A percentile compares a stretch with the other conserved stretches of the same genome.
phyloP scores from a whole-genome alignment of 1,140 invertebrate species.

The Apis dorsata region DNA sequence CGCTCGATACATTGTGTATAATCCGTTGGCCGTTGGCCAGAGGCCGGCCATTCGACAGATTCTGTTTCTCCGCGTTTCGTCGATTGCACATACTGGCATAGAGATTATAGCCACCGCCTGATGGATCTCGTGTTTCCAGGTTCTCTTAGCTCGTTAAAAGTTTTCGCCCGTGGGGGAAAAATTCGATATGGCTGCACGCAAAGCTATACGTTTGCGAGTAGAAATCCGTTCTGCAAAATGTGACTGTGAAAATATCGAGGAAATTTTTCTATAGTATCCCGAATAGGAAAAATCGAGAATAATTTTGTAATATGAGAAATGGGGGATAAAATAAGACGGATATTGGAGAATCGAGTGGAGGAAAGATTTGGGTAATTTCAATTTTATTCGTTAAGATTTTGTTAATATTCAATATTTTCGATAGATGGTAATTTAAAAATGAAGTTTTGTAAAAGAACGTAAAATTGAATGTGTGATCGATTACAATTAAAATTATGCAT shows the following conservation, averaged over 20 bases:
- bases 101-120: constrained; percentile 30
- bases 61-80: constrained; percentile 49
- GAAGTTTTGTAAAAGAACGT: too few relatives aligned
- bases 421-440: too few relatives aligned
- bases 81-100: constrained; percentile 7
- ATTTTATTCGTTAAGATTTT: too few relatives aligned
- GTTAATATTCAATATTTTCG: too few relatives aligned
- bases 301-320: not conserved
- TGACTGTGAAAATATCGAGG: not conserved
- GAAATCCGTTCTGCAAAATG: constrained; percentile 16
- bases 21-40: constrained; percentile 45
- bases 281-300: not conserved
- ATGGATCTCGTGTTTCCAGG: constrained; percentile 43
- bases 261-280: not conserved
- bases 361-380: not conserved
- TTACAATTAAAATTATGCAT: too few relatives aligned
- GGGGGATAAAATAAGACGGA: not conserved
- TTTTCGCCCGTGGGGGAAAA: constrained; percentile 18
- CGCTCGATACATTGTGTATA: constrained; percentile 36
- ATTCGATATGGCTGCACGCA: constrained; percentile 10
- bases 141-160: constrained; percentile 46
- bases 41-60: constrained; percentile 42
- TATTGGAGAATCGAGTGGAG: not conserved
- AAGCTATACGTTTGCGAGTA: constrained; percentile 10
- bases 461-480: too few relatives aligned